These are phyloP conservation scores for Ceratothoa steindachneri DNA, from an alignment of 2,888 invertebrate genomes.

Conservation along the genomic window DNA sequence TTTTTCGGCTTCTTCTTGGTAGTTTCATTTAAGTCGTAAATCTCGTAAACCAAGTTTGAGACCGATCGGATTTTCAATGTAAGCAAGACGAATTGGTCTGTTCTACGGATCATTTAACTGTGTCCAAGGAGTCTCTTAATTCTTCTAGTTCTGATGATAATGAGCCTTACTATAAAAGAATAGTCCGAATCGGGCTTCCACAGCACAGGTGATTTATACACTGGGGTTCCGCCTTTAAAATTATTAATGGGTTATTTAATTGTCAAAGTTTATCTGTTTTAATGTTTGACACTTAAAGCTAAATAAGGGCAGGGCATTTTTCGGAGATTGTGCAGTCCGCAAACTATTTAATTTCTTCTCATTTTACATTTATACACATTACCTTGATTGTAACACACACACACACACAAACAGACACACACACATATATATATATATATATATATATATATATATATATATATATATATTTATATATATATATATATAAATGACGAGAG, in stretches of 20 bases:
- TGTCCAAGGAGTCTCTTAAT: constrained; percentile 5
- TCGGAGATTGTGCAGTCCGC: too few species aligned
- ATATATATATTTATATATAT: not conserved
- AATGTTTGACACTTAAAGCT: not conserved
- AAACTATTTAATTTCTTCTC: too few species aligned
- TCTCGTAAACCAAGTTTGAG: not conserved
- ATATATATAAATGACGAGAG: too few species aligned
- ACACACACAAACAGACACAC: not conserved
- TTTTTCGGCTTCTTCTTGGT: too few species aligned
- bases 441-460: not conserved
- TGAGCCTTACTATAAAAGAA: not conserved
- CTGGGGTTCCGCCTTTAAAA: not conserved
- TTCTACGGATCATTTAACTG: constrained; percentile 7
- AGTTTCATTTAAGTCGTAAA: not conserved
- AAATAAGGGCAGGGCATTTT: not conserved
- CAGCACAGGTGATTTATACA: not conserved
- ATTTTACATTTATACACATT: too few species aligned
- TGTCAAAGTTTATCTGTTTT: not conserved
- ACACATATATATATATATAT: not conserved
- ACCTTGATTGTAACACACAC: too few species aligned
- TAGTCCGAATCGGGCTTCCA: not conserved
- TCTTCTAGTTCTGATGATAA: not conserved
- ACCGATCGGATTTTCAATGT: not conserved
- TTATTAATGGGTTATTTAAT: constrained; percentile 9
- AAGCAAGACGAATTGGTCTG: not conserved